Conservation (phyloP, 2,113 vertebrate genomes). For the Perccottus glenii region DNA sequence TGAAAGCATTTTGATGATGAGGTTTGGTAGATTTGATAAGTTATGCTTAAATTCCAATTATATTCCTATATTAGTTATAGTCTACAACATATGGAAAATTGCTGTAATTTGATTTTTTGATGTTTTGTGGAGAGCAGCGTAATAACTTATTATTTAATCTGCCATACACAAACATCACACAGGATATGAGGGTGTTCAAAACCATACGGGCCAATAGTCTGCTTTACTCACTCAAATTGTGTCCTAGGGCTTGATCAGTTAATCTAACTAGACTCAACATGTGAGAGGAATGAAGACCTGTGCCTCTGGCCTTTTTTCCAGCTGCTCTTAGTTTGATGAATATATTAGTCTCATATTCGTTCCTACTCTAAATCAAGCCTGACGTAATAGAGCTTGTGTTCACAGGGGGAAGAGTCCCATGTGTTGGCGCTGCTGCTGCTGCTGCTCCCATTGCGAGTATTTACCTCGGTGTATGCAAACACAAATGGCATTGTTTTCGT, state of each 20-base stretch:
- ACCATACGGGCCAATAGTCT: constrained; percentile 22
- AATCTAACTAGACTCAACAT: constrained; percentile 35
- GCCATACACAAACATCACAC: background rate
- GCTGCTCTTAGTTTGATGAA: background rate
- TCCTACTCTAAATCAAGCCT: constrained; percentile 1
- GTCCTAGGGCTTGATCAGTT: constrained; percentile 24
- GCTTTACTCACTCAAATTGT: background rate
- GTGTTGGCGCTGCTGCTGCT: constrained; percentile 7
- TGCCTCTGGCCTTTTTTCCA: background rate
- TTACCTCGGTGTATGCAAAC: constrained; percentile 80
- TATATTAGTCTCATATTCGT: background rate
- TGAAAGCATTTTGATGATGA: too few species aligned
- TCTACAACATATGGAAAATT: too few species aligned
- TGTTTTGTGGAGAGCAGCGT: too few species aligned
- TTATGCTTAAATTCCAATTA: too few species aligned
- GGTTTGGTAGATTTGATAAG: too few species aligned
- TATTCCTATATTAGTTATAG: too few species aligned
- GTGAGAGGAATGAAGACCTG: constrained; percentile 39
- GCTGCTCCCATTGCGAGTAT: constrained; percentile 78
- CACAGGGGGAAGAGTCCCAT: constrained; percentile 6
- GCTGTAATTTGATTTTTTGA: too few species aligned
- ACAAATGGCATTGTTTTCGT: constrained; percentile 50
- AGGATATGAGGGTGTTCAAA: constrained; percentile 29
- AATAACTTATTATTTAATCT: background rate
- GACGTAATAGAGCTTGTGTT: background rate